phyloP scores from a whole-genome alignment of 2,888 invertebrate genomes.

The Epinotia bilunana region DNA sequence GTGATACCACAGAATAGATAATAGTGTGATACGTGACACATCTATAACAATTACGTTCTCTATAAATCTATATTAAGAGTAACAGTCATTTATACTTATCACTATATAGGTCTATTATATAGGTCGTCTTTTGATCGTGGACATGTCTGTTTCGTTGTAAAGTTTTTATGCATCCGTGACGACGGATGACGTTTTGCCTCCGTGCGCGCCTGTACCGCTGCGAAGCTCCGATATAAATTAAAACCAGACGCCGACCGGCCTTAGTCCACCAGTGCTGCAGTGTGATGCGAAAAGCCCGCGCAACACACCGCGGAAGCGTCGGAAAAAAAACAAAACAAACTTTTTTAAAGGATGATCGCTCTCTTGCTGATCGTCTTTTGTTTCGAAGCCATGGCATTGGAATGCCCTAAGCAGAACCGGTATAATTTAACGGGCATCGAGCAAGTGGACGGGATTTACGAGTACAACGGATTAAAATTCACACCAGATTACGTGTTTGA shows the following conservation, averaged over 20 bases:
- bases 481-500: slow-evolving; percentile 59
- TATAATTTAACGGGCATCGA: slow-evolving; percentile 20
- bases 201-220: slow-evolving; percentile 14
- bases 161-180: slow-evolving; percentile 25
- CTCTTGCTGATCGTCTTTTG: slow-evolving; percentile 16
- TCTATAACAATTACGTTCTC: no score
- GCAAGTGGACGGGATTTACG: slow-evolving; percentile 5
- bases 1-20: no score
- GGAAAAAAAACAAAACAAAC: not conserved
- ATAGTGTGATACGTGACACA: no score
- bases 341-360: not conserved
- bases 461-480: slow-evolving; percentile 58
- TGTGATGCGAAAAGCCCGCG: slow-evolving; percentile 8
- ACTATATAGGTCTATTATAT: no score
- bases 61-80: not conserved
- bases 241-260: slow-evolving; percentile 34
- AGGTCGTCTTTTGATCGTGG: not conserved
- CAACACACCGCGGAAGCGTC: not conserved
- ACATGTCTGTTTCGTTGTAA: not conserved
- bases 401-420: slow-evolving; percentile 14
- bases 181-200: slow-evolving; percentile 14
- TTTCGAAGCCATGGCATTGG: not conserved
- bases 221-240: slow-evolving; percentile 25
- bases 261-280: slow-evolving; percentile 6
- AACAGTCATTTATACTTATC: not conserved